Percentiles rank a stretch among this genome's conserved stretches.
phyloP scores from a whole-genome alignment of 2,888 invertebrate genomes.

The Pteria penguin region DNA sequence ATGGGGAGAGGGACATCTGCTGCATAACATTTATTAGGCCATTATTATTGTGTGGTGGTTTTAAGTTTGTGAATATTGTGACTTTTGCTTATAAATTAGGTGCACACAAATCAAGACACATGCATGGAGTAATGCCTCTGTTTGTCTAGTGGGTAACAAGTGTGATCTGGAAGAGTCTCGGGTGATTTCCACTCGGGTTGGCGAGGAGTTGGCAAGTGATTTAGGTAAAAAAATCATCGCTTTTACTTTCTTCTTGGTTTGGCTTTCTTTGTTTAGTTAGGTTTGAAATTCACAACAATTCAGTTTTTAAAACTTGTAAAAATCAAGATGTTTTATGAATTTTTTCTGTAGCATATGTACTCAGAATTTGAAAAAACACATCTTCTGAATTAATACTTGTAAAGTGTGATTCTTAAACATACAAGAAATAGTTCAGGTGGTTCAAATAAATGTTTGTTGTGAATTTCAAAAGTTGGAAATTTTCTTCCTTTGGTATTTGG shows the following conservation, averaged over 20 bases:
- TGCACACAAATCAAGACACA: constrained; percentile 99
- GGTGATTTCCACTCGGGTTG: constrained; percentile 96
- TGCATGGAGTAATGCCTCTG: constrained; percentile 99
- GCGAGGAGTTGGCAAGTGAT: constrained; percentile 96
- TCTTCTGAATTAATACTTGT: background rate
- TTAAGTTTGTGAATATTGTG: constrained; percentile 6
- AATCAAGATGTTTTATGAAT: too few species aligned
- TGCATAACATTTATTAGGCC: background rate
- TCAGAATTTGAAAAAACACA: background rate
- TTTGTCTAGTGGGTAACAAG: constrained; percentile 98
- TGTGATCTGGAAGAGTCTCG: constrained; percentile 99
- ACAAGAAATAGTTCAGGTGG: too few species aligned
- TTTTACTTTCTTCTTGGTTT: too few species aligned
- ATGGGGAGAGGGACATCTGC: background rate
- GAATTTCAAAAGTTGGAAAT: too few species aligned
- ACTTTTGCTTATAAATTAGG: constrained; percentile 82
- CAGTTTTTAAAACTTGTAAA: too few species aligned
- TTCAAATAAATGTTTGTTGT: too few species aligned
- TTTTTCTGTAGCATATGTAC: too few species aligned
- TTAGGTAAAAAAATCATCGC: constrained; percentile 84
- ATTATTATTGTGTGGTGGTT: constrained; percentile 13
- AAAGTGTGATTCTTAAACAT: too few species aligned
- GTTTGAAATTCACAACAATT: too few species aligned
- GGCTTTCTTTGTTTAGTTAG: too few species aligned
- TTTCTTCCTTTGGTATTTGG: too few species aligned